A percentile compares a stretch with the other conserved stretches of the same genome.
Conservation (phyloP, 2,797 vertebrate genomes). For the Centroberyx gerrardi region DNA sequence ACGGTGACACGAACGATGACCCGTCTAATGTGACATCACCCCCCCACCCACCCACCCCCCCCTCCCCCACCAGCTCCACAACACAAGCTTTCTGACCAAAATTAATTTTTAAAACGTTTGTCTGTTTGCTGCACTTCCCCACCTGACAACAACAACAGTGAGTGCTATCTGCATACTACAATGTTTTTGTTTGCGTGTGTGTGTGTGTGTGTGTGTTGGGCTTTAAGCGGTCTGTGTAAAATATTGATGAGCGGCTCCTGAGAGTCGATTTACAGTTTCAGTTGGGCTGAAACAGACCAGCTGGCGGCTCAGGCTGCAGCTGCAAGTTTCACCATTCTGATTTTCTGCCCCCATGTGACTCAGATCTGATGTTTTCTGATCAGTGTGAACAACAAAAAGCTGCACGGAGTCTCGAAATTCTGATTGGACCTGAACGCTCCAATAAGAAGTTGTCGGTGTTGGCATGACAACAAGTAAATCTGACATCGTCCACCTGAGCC, state of each 20-base stretch:
- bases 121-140: neutral
- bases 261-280: too few relatives aligned
- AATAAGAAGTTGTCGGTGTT: too few relatives aligned
- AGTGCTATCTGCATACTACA: conserved; percentile 7
- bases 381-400: too few relatives aligned
- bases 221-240: neutral
- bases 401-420: too few relatives aligned
- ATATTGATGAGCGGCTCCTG: conserved; percentile 20
- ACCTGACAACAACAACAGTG: neutral
- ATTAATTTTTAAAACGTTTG: conserved; percentile 45
- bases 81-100: neutral
- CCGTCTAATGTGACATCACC: conserved; percentile 34
- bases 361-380: too few relatives aligned
- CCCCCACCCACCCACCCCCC: neutral
- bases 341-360: too few relatives aligned
- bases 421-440: too few relatives aligned
- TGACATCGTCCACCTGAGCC: too few relatives aligned
- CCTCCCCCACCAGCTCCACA: neutral
- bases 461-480: too few relatives aligned
- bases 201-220: neutral
- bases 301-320: too few relatives aligned
- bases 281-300: too few relatives aligned
- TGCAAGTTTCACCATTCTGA: too few relatives aligned
- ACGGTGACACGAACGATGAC: conserved; percentile 34
- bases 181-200: neutral